These are phyloP conservation scores for Nothocercus julius DNA, from an alignment of 2,113 vertebrate genomes.

Conservation along the genomic window DNA sequence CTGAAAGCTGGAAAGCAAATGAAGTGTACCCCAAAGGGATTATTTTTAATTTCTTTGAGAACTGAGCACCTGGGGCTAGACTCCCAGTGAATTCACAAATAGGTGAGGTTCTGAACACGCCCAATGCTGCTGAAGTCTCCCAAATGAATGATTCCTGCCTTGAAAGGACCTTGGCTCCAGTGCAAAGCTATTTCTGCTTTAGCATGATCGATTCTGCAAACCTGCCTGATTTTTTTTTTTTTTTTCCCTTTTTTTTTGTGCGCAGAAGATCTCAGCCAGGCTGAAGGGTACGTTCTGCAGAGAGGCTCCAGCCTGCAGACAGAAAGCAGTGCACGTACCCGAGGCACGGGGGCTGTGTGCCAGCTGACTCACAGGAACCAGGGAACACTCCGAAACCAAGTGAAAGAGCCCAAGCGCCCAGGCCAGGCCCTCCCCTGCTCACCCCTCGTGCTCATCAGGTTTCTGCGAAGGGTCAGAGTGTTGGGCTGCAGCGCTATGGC, in stretches of 20 bases:
- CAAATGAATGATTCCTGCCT: constrained; percentile 33
- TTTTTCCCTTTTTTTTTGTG: neutral
- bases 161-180: constrained; percentile 30
- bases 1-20: constrained; percentile 38
- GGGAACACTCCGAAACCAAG: neutral
- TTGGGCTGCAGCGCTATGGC: neutral
- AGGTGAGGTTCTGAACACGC: neutral
- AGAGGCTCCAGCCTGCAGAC: neutral
- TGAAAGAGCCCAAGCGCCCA: neutral
- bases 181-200: constrained; percentile 35
- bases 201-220: constrained; percentile 1
- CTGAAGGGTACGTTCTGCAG: neutral
- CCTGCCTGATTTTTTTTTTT: neutral
- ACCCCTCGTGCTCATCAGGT: neutral
- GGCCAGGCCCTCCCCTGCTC: neutral
- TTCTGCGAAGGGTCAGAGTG: neutral
- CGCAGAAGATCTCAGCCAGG: neutral
- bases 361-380: constrained; percentile 49
- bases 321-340: neutral
- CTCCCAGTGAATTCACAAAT: neutral
- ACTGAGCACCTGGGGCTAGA: neutral
- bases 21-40: neutral
- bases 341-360: neutral
- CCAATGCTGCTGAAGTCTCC: neutral
- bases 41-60: constrained; percentile 8